These are phyloP conservation scores for Struthidea cinerea DNA, from an alignment of 2,113 vertebrate genomes.

Conservation along the genomic window DNA sequence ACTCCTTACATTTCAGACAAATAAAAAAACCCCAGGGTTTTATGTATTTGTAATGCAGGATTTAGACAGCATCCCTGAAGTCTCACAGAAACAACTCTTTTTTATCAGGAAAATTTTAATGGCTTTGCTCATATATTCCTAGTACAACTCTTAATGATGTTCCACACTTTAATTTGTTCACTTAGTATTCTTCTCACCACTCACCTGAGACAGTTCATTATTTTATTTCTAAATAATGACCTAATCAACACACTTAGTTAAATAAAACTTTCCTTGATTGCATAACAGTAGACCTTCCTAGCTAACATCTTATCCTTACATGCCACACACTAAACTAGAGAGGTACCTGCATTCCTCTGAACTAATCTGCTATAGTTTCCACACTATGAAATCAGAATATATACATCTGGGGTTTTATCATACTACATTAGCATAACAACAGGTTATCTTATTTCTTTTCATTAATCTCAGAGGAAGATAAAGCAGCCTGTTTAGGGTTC, in stretches of 20 bases:
- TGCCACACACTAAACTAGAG: neutral
- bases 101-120: neutral
- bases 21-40: neutral
- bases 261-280: neutral
- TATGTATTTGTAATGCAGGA: neutral
- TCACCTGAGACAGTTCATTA: neutral
- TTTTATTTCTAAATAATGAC: neutral
- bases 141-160: neutral
- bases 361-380: neutral
- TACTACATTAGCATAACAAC: neutral
- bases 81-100: neutral
- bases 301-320: neutral
- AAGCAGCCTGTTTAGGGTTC: neutral
- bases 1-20: neutral
- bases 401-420: neutral
- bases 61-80: neutral
- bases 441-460: neutral
- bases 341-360: neutral
- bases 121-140: neutral
- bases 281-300: neutral
- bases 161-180: neutral
- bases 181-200: neutral
- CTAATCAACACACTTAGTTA: neutral
- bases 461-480: neutral
- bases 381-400: neutral